These are phyloP conservation scores for Macquaria ambigua DNA, from an alignment of 2,113 vertebrate genomes.

Conservation along the genomic window DNA sequence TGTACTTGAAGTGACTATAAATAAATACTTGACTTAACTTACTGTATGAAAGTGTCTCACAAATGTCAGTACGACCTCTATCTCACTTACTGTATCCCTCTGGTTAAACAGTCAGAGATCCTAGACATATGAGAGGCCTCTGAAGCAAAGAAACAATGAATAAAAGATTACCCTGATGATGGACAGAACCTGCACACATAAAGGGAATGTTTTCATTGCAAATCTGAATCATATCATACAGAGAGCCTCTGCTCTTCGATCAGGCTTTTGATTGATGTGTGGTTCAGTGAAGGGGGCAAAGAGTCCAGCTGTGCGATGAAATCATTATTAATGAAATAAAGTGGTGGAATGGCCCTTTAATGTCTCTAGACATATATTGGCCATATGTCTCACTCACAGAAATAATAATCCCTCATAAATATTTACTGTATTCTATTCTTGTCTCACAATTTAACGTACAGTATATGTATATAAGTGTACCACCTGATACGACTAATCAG, in stretches of 20 bases:
- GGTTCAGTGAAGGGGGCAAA: neutral
- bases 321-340: slow-evolving; percentile 16
- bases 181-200: slow-evolving; percentile 47
- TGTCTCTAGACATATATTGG: neutral
- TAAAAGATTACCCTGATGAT: slow-evolving; percentile 68
- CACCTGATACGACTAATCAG: no score
- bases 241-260: slow-evolving; percentile 29
- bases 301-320: slow-evolving; percentile 23
- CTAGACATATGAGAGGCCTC: slow-evolving; percentile 25
- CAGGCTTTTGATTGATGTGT: slow-evolving; percentile 33
- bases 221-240: slow-evolving; percentile 32
- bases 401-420: neutral
- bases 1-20: slow-evolving; percentile 4
- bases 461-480: neutral
- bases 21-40: slow-evolving; percentile 17
- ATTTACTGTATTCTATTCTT: neutral
- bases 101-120: slow-evolving; percentile 37
- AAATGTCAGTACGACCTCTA: slow-evolving; percentile 25
- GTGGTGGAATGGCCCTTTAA: neutral
- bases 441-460: neutral
- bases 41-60: neutral
- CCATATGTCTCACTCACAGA: neutral
- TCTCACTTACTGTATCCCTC: slow-evolving; percentile 23
- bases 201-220: slow-evolving; percentile 53
- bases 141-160: slow-evolving; percentile 62